Conservation (phyloP, 2,113 vertebrate species). For the Paradoxurus hermaphroditus region DNA sequence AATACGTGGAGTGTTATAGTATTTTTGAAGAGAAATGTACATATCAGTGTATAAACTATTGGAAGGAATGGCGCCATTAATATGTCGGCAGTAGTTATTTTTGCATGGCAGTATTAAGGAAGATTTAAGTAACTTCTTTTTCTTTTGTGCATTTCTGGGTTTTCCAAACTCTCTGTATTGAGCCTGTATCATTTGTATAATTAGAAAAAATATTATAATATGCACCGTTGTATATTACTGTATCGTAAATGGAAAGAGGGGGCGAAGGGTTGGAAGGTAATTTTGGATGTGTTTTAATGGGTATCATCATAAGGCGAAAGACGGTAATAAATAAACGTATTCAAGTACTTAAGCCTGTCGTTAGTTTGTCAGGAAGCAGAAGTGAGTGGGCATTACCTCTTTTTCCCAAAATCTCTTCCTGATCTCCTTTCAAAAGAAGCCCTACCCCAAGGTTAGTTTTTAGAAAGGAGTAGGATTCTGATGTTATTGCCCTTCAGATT, state of each 20-base stretch:
- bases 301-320: not conserved
- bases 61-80: not conserved
- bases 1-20: not conserved
- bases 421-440: not conserved
- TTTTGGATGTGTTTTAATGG: conserved; percentile 29
- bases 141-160: not conserved
- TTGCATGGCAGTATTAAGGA: not conserved
- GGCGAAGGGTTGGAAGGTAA: not conserved
- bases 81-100: not conserved
- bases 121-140: not conserved
- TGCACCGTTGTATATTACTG: not conserved
- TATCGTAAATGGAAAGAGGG: conserved; percentile 43
- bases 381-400: not conserved
- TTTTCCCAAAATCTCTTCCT: not conserved
- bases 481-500: not conserved
- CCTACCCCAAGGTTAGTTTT: not conserved
- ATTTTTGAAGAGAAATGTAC: not conserved
- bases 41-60: not conserved
- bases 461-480: not conserved
- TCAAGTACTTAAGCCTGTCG: not conserved
- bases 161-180: not conserved
- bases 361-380: not conserved
- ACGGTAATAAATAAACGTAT: not conserved
- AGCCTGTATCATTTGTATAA: not conserved
- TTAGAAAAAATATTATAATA: conserved; percentile 45